Evolutionary conservation across 2,888 invertebrate species (phyloP), one percentile per base, ranked within the genome.

Genomic region (Drosophila pseudotakahashii): DNA sequence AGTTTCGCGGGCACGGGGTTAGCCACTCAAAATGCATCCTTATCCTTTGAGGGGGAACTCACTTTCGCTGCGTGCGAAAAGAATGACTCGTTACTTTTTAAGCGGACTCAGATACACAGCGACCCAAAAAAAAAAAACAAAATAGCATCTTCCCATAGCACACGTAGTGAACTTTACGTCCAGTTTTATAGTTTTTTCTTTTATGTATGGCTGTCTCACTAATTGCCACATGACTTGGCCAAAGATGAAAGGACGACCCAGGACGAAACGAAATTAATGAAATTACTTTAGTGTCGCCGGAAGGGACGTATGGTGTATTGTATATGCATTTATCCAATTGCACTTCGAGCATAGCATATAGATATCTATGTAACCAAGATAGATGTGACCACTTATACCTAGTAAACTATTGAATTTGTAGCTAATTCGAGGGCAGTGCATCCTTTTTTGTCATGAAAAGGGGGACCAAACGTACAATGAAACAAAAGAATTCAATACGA

Each of bases 381-480:
- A 70, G 75, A 72, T 81, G 75, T 85, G 82, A 82, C 88, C 82
- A 82, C 64, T 68, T 63, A 74, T 73, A 77, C 58, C 58, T 71
- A 63, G 37, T 73, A 74, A 67, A 71, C 61, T 58, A 63, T 62
- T 52, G 36, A 77, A 83, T 50, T 71, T 50, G 51, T 73, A 57
- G 54, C 76, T 66, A 71, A 79, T 73, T 75, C 79, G 73, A 83
- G 80, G 78, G 81, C 83, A 87, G 75, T 66, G 69, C 88, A 88
- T 88, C 87, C 82, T 82, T 82, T 84, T 88, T 81, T 88, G 75
- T 69, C 70, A 79, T 77, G 82, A 86, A 88, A 83, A 83, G 86
- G 79, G 83, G 83, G 83, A 83, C 83, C 83, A 83, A 83, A 73
- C 57, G 70, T 57, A 79, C 63, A 62, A 70, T 74, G 50, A 69